A percentile compares a stretch with the other conserved stretches of the same genome.
Conservation (phyloP, 2,113 vertebrate species). For the Balaeniceps rex region DNA sequence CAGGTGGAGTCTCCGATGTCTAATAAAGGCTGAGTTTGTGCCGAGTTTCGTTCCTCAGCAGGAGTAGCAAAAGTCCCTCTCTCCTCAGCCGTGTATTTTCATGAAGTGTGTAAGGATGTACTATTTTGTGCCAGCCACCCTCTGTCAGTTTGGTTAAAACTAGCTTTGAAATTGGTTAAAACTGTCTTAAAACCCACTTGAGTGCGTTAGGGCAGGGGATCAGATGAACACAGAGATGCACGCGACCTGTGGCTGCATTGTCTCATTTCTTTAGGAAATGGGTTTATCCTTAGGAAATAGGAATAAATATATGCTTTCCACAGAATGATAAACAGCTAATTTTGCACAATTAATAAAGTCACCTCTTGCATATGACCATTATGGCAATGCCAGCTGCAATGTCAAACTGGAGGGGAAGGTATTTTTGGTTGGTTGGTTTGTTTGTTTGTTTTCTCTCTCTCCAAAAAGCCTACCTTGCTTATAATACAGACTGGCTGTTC, state of each 20-base stretch:
- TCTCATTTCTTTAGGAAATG: not conserved
- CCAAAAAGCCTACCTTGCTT: not conserved
- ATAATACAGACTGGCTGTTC: not conserved
- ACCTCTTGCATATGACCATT: not conserved
- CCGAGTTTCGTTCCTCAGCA: not conserved
- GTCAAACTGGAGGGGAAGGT: not conserved
- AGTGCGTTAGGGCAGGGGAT: not conserved
- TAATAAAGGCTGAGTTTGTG: not conserved
- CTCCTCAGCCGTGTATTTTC: not conserved
- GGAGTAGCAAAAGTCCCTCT: not conserved
- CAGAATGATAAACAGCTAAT: not conserved
- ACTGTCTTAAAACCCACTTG: not conserved
- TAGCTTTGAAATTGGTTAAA: not conserved
- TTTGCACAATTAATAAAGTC: not conserved
- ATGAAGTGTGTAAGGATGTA: not conserved
- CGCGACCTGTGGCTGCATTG: rapidly evolving
- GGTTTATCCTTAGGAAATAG: not conserved
- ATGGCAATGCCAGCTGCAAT: not conserved
- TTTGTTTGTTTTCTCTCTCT: not conserved
- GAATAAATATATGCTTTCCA: not conserved
- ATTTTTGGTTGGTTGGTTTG: not conserved
- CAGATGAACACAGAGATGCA: not conserved
- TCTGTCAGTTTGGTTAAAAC: not conserved
- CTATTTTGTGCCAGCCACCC: not conserved
- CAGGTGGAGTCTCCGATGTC: not conserved